Evolutionary conservation across 2,113 vertebrate species (phyloP).

Genomic region (Myotis davidii): DNA sequence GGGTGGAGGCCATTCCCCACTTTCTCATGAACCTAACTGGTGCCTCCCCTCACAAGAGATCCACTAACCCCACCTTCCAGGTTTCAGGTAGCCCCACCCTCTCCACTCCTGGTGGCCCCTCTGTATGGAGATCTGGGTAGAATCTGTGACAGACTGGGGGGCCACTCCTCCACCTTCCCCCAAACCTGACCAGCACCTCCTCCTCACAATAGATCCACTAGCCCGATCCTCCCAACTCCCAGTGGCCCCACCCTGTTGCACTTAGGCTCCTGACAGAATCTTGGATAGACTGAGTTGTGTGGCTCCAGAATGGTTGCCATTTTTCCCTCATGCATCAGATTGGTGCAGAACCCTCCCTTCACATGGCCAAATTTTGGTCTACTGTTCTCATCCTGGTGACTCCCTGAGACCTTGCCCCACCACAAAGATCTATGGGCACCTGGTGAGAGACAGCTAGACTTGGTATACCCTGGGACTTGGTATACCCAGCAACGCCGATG

Average conservation of each 20-base stretch:
- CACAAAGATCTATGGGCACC: background rate
- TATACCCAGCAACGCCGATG: background rate
- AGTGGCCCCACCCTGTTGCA: background rate
- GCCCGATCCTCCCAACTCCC: background rate
- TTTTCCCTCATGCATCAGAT: background rate
- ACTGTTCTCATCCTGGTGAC: background rate
- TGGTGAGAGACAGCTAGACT: background rate
- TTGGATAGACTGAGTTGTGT: background rate
- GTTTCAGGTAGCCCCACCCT: background rate
- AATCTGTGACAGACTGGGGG: background rate
- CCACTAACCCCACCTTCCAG: background rate
- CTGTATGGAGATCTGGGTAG: background rate
- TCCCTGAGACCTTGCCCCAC: background rate
- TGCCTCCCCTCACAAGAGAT: background rate
- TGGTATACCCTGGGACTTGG: background rate
- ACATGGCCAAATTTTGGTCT: background rate
- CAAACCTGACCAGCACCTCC: background rate
- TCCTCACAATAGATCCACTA: background rate
- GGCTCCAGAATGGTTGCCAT: background rate
- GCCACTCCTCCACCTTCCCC: background rate
- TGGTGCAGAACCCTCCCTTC: background rate
- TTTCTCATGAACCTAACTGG: background rate
- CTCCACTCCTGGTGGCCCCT: background rate
- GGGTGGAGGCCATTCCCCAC: background rate
- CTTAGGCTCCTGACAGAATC: background rate